Conservation (phyloP, 2,113 vertebrate species). For the Haemorhous mexicanus region DNA sequence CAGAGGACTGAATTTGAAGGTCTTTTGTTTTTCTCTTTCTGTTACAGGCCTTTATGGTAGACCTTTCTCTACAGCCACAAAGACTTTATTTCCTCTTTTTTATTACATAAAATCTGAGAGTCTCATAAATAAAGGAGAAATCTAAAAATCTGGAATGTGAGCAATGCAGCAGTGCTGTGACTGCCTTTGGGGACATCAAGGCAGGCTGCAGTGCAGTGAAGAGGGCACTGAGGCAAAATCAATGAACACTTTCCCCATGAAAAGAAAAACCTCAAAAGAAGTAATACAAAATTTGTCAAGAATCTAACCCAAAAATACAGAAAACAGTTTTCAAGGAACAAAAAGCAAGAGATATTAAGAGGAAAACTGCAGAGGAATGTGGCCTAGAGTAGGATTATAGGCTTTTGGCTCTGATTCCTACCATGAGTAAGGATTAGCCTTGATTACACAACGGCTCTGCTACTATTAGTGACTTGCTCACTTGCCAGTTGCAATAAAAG, state of each 20-base stretch:
- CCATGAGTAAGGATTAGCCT: constrained; percentile 44
- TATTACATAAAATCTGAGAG: background rate
- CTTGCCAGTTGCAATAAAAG: constrained; percentile 31
- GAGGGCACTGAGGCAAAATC: background rate
- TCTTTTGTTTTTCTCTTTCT: background rate
- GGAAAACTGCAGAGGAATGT: background rate
- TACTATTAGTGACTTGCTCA: constrained; percentile 33
- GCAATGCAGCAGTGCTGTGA: background rate
- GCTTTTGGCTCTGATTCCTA: constrained; percentile 37
- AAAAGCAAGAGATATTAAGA: background rate
- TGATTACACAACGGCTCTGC: constrained; percentile 45
- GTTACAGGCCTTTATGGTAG: background rate
- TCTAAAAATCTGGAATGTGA: background rate
- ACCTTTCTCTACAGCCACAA: background rate
- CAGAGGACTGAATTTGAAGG: background rate
- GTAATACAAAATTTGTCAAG: background rate
- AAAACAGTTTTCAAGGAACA: background rate
- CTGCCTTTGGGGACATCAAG: background rate
- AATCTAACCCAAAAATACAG: background rate
- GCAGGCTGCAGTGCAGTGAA: background rate
- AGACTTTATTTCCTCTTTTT: background rate
- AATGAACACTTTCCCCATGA: background rate
- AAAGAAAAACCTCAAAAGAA: background rate
- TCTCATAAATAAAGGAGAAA: background rate
- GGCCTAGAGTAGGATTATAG: constrained; percentile 12